Evolutionary conservation across 2,888 invertebrate species (phyloP).

Genomic region (Leucophenga montana): DNA sequence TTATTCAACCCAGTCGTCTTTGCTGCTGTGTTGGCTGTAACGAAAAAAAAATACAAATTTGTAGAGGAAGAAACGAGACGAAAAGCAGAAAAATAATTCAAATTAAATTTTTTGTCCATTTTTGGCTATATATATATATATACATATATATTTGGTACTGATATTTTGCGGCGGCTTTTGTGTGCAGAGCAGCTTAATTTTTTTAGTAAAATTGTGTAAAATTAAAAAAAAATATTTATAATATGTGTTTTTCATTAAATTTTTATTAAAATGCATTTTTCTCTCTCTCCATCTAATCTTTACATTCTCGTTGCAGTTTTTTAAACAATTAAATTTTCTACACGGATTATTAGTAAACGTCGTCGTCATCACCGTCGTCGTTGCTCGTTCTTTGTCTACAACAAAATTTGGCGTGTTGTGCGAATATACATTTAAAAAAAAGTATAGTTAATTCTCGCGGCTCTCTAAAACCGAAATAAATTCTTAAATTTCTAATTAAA

Average conservation of each 20-base stretch:
- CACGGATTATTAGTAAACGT: constrained; percentile 30
- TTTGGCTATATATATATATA: too few species aligned
- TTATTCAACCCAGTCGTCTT: too few species aligned
- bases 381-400: constrained; percentile 49
- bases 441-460: constrained; percentile 44
- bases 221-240: constrained; percentile 16
- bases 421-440: constrained; percentile 33
- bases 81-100: too few species aligned
- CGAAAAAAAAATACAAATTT: too few species aligned
- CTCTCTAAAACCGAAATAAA: constrained; percentile 44
- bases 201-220: constrained; percentile 19
- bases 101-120: too few species aligned
- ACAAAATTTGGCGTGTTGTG: constrained; percentile 49
- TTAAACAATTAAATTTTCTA: constrained; percentile 40
- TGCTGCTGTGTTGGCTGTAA: too few species aligned
- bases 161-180: too few species aligned
- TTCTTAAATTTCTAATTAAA: constrained; percentile 44
- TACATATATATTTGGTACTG: too few species aligned
- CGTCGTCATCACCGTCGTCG: constrained; percentile 48
- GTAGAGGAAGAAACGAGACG: too few species aligned
- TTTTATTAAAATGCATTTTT: constrained; percentile 20
- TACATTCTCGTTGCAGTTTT: constrained; percentile 58
- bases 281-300: constrained; percentile 43
- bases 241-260: not conserved
- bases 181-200: not conserved